Percentiles rank a stretch among this genome's conserved stretches.
These are phyloP conservation scores for Drosophila gaucha DNA, from an alignment of 2,888 invertebrate species.

Conservation along the genomic window DNA sequence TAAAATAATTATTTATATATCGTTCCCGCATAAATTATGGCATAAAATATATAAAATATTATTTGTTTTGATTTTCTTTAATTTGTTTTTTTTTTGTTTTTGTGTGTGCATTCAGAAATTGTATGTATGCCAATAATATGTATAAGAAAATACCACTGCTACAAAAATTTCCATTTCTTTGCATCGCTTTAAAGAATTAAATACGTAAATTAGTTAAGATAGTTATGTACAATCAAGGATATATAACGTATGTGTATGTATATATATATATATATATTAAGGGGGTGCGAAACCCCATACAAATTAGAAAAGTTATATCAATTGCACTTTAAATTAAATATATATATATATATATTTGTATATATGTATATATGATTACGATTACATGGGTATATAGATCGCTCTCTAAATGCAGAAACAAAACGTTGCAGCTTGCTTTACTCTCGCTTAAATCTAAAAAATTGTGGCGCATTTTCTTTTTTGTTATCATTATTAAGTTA, in stretches of 20 bases:
- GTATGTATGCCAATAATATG: constrained; percentile 49
- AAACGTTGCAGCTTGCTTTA: constrained; percentile 45
- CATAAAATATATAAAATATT: constrained; percentile 69
- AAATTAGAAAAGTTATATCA: constrained; percentile 44
- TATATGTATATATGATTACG: constrained; percentile 37
- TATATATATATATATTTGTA: constrained; percentile 37
- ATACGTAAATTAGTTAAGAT: constrained; percentile 73
- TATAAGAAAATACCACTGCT: constrained; percentile 61
- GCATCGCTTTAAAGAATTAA: constrained; percentile 51
- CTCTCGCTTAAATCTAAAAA: constrained; percentile 55
- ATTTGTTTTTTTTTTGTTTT: constrained; percentile 5
- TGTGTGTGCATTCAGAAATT: constrained; percentile 24
- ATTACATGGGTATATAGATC: constrained; percentile 53
- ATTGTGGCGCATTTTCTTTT: constrained; percentile 69
- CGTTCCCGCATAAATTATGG: constrained; percentile 76
- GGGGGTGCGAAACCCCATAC: constrained; percentile 29
- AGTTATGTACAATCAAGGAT: constrained; percentile 64
- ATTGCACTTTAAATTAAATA: constrained; percentile 65
- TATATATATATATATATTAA: constrained; percentile 24
- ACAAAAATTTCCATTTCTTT: constrained; percentile 17
- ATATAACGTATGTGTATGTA: constrained; percentile 28
- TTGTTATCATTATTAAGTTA: neutral
- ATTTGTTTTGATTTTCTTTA: constrained; percentile 29
- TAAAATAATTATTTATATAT: constrained; percentile 64
- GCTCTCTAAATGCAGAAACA: constrained; percentile 70